Evolutionary conservation across 2,797 vertebrate genomes (phyloP).

Genomic region (Melanotaenia maccullochi): DNA sequence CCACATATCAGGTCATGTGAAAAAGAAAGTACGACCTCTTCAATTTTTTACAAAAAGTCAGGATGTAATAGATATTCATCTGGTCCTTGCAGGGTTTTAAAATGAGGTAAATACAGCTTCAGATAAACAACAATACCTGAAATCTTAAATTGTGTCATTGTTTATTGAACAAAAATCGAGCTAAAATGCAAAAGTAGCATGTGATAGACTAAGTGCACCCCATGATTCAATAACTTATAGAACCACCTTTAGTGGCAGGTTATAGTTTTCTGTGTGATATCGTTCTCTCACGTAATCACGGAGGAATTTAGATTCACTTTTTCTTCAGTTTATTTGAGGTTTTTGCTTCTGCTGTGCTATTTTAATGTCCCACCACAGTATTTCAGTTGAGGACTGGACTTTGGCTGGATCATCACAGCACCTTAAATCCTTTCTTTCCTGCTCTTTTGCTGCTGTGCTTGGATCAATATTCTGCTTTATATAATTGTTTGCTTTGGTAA

Average conservation of each 20-base stretch:
- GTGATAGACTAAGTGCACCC: neutral
- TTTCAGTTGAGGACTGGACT: neutral
- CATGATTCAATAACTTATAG: neutral
- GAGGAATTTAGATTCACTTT: neutral
- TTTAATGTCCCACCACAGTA: neutral
- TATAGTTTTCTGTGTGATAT: neutral
- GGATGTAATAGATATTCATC: neutral
- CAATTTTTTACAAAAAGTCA: neutral
- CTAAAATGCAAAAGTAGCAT: neutral
- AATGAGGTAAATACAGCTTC: neutral
- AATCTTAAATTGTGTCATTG: neutral
- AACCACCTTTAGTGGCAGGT: neutral
- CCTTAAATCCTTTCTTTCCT: neutral
- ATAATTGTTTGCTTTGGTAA: neutral
- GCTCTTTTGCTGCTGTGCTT: neutral
- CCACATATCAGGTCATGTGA: neutral
- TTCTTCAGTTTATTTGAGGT: neutral
- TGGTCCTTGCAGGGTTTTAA: neutral
- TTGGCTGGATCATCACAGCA: neutral
- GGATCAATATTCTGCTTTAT: neutral
- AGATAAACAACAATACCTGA: neutral
- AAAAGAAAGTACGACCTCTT: neutral
- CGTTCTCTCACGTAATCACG: neutral
- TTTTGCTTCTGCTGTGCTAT: neutral
- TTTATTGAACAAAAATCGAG: neutral